phyloP scores from a whole-genome alignment of 2,888 invertebrate genomes.

The Portevinia maculata region DNA sequence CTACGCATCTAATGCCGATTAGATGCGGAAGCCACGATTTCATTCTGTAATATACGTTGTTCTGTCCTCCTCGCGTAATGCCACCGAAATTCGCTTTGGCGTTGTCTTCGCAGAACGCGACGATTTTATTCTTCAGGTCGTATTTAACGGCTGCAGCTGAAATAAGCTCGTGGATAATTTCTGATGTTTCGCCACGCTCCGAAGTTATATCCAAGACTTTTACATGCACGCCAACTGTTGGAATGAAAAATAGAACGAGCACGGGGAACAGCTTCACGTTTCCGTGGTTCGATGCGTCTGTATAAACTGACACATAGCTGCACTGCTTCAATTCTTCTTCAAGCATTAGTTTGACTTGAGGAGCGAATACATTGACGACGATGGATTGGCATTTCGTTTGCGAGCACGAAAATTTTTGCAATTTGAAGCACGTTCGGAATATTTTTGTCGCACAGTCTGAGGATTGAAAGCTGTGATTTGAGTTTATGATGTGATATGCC shows the following conservation, averaged over 20 bases:
- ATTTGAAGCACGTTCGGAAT: neutral
- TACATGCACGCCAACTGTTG: no score
- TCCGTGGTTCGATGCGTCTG: neutral
- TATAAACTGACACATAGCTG: neutral
- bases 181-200: no score
- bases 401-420: neutral
- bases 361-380: neutral
- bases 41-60: slow-evolving; percentile 17
- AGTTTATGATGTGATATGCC: slow-evolving; percentile 1
- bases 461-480: no score
- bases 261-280: no score
- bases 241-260: no score
- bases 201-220: no score
- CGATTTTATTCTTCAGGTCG: no score
- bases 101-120: no score
- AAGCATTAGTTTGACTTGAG: neutral
- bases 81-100: no score
- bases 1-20: slow-evolving; percentile 54
- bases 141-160: no score
- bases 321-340: neutral
- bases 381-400: neutral
- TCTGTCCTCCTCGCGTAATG: no score
- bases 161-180: no score
- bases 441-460: neutral
- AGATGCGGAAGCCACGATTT: slow-evolving; percentile 38